Base-by-base conservation (phyloP, 1,140 invertebrate species). In the Polyergus mexicanus region DNA sequence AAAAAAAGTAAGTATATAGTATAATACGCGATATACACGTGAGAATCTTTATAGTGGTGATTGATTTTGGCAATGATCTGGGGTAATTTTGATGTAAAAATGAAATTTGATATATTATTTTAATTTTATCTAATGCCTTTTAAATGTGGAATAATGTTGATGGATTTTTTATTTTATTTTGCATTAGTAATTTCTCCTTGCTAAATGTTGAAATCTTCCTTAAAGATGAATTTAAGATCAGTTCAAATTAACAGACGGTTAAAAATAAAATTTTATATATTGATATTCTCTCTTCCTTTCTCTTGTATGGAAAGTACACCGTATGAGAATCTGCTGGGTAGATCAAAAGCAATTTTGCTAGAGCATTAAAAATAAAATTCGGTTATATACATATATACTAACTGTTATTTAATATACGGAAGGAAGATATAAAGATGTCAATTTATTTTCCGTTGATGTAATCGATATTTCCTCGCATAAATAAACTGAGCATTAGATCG, bases 1-100 rank as follows among this genome's bases (percentile, higher is more conserved):
- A 35, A 6, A 11, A 11, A 58, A 60, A 22, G 68, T 83, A 62
- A 83, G 68, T 74, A 16, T 28, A 28, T 51, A n/a, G n/a, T n/a
- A 51, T 47, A 47, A 47, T 47, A 47, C 16, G 32, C 32, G 38
- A 76, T 62, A 7, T 38, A 32, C n/a, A 13, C 3, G 11, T 19
- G 3, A 11, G 22, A 41, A 16, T 4, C 10, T 7, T 32, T 32
- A 22, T 19, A 25, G 38, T 19, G n/a, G 2, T 8, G 25, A 69
- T 68, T 44, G 32, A 77, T 66, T 65, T 35, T 16, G 0, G 32
- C 25, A 28, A 28, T 60, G 28, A 47, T 66, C 6, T 8, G 6
- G 25, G 2, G 8, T 8, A 10, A 44, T 10, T n/a, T 76, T 28
- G 44, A 8, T 76, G 41, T 62, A 28, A 6, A 32, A 28, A 44